Base-by-base conservation (phyloP, 2,888 invertebrate genomes). In the Tipula confusa region DNA sequence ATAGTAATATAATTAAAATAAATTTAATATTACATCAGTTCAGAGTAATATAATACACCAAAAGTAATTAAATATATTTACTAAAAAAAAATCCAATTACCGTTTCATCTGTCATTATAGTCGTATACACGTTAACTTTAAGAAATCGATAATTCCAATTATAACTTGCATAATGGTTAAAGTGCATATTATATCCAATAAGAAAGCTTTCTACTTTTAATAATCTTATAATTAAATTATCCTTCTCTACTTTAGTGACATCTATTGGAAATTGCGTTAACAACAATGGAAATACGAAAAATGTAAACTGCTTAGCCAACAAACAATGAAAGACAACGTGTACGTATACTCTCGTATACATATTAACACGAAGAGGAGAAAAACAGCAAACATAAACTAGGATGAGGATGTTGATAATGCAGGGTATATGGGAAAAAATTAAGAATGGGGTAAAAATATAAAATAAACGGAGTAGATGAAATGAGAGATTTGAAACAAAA, bases 1-100 rank as follows among this genome's bases (percentile, higher is more conserved):
- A 64, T 64, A 64, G 64, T 64, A 24, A 64, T 18, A 18, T 24
- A 64, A 64, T 64, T 64, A 64, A 64, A 64, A 64, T 64, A 64
- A 64, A 64, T 64, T 64, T 64, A 24, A 64, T 24, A 64, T 64
- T 64, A 24, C 64, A 64, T 64, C 64, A 64, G 64, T 64, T 64
- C 64, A 9, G 24, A 0, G 43, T 24, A 64, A 64, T 18, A n/a
- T 9, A 64, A 64, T 24, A 64, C 24, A 9, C 24, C 24, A 9
- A 64, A 24, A 24, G 64, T 64, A 64, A 64, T 64, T 64, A 64
- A 64, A 64, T 64, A 24, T 64, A 64, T 24, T 64, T 64, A 64
- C 64, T 64, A 64, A 64, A 64, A 15, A 15, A 64, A 64, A 18
- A n/a, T 64, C 24, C 64, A 64, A 64, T 64, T 64, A 24, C 1